Conservation (phyloP, 2,113 vertebrate genomes). For the Cololabis saira region DNA sequence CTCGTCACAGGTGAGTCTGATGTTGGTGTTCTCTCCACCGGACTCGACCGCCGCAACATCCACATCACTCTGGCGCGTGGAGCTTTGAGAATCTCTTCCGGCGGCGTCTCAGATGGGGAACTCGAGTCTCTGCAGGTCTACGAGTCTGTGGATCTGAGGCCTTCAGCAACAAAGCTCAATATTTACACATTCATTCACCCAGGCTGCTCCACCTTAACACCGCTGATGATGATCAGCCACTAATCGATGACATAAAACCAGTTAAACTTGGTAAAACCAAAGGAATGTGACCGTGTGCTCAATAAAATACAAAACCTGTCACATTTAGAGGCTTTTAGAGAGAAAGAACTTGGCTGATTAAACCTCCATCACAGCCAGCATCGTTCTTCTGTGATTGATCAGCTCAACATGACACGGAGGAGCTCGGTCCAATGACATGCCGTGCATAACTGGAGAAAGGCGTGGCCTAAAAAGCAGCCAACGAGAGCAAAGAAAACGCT, state of each 20-base stretch:
- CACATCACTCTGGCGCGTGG: too few relatives aligned
- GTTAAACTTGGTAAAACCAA: too few relatives aligned
- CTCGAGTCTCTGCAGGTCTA: neutral
- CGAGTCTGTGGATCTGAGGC: neutral
- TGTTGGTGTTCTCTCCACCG: too few relatives aligned
- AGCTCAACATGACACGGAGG: constrained; percentile 5
- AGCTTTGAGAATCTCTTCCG: too few relatives aligned
- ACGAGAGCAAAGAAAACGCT: constrained; percentile 32
- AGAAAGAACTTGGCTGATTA: constrained; percentile 40
- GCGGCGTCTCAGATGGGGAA: too few relatives aligned
- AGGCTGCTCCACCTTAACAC: too few relatives aligned
- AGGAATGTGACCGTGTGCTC: neutral
- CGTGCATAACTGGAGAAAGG: constrained; percentile 52
- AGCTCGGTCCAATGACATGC: constrained; percentile 24
- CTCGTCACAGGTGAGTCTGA: too few relatives aligned
- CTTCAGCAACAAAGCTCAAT: neutral
- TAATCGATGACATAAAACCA: too few relatives aligned
- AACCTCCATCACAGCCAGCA: neutral
- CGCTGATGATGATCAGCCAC: too few relatives aligned
- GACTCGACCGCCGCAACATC: too few relatives aligned
- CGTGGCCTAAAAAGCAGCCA: constrained; percentile 42
- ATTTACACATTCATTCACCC: neutral
- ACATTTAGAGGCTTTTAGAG: constrained; percentile 3
- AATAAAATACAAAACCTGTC: neutral
- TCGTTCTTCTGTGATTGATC: constrained; percentile 43